phyloP scores from a whole-genome alignment of 1,140 invertebrate species.

The Papilio xuthus region DNA sequence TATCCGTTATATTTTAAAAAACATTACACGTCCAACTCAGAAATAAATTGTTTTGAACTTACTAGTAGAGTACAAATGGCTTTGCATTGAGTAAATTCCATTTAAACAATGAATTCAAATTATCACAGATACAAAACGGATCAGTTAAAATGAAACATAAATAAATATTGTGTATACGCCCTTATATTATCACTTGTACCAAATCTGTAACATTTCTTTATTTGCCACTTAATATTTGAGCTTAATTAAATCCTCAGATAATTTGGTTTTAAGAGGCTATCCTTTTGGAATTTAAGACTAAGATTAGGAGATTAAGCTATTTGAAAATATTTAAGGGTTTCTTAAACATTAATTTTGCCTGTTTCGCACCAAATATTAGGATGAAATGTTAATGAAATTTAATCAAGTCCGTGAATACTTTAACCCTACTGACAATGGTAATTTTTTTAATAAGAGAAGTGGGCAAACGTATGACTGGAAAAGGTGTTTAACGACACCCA shows the following conservation, averaged over 20 bases:
- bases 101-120: too few species aligned
- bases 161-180: too few species aligned
- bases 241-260: conserved; percentile 42
- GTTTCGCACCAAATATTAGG: not conserved
- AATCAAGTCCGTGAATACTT: not conserved
- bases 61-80: too few species aligned
- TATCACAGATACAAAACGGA: too few species aligned
- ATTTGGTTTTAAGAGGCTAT: conserved; percentile 41
- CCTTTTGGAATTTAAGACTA: conserved; percentile 20
- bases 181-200: conserved; percentile 7
- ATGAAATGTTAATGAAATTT: not conserved
- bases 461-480: too few species aligned
- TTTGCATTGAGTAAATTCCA: too few species aligned
- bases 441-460: too few species aligned
- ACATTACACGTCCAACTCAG: too few species aligned
- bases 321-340: conserved; percentile 20
- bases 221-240: conserved; percentile 45
- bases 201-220: conserved; percentile 40
- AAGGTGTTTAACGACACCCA: too few species aligned
- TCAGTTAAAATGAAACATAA: too few species aligned
- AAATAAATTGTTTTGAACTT: too few species aligned
- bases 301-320: conserved; percentile 15
- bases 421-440: not conserved
- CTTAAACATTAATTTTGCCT: conserved; percentile 5
- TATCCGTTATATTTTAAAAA: too few species aligned